Evolutionary conservation across 2,113 vertebrate genomes (phyloP).

Genomic region (Microtus montanus): DNA sequence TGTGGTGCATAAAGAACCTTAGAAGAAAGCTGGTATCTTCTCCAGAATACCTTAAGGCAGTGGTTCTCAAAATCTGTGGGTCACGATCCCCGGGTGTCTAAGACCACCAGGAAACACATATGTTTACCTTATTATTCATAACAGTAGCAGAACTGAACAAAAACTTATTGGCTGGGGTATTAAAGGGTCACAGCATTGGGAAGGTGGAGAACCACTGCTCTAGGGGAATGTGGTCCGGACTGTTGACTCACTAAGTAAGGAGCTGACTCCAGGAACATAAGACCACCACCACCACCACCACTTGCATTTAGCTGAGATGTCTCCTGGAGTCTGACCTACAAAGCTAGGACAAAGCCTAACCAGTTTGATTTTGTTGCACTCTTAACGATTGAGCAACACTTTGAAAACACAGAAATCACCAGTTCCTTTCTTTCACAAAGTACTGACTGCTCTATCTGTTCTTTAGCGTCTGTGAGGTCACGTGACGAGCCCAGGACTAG

Average conservation of each 20-base stretch:
- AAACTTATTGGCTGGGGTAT: neutral
- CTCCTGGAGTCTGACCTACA: neutral
- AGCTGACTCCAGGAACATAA: neutral
- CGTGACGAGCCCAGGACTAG: neutral
- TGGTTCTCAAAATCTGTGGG: neutral
- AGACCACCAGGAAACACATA: neutral
- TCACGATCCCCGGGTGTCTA: neutral
- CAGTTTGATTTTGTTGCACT: neutral
- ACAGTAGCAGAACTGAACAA: neutral
- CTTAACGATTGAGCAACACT: neutral
- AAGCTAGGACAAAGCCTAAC: neutral
- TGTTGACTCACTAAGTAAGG: neutral
- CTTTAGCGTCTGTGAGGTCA: neutral
- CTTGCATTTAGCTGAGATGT: neutral
- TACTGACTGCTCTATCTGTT: neutral
- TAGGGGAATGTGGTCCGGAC: neutral
- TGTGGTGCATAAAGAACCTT: neutral
- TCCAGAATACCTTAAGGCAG: neutral
- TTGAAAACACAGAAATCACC: neutral
- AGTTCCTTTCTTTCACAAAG: constrained; percentile 32
- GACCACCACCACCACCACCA: neutral
- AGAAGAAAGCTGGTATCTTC: neutral
- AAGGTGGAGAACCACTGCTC: no score
- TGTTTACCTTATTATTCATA: neutral
- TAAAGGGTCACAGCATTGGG: neutral